A percentile compares a stretch with the other conserved stretches of the same genome.
Evolutionary conservation across 2,797 vertebrate genomes (phyloP).

Genomic region (Gambelia wislizenii): DNA sequence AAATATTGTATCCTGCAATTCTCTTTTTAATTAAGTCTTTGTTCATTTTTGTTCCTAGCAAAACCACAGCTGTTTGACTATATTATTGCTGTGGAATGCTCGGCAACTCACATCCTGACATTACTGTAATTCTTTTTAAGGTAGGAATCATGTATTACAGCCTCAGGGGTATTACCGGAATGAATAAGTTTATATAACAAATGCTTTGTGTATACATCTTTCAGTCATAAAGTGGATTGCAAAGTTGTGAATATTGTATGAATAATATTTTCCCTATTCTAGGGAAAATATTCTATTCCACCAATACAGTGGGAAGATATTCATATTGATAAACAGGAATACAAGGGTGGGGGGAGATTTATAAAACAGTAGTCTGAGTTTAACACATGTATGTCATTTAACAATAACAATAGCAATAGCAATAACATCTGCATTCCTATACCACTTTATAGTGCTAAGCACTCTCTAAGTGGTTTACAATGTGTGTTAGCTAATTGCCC

Average conservation of each 20-base stretch:
- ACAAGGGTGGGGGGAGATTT: neutral
- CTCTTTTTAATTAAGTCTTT: neutral
- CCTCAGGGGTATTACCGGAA: constrained; percentile 35
- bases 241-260: constrained; percentile 33
- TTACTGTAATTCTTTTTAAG: constrained; percentile 28
- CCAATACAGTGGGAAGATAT: neutral
- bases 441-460: no score
- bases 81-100: constrained; percentile 1
- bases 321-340: constrained; percentile 6
- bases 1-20: neutral
- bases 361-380: neutral
- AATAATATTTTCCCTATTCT: constrained; percentile 6
- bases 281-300: constrained; percentile 1
- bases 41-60: constrained; percentile 7
- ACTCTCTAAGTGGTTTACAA: no score
- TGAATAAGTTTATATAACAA: constrained; percentile 42
- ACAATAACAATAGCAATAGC: no score
- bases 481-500: no score
- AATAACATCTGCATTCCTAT: no score
- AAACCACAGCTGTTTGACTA: constrained; percentile 14
- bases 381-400: neutral
- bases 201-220: constrained; percentile 34
- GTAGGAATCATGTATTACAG: constrained; percentile 27
- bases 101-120: constrained; percentile 27
- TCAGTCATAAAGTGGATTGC: constrained; percentile 26